Evolutionary conservation across 2,797 vertebrate genomes (phyloP), one percentile per base, ranked within the genome.

Genomic region (Eutrigla gurnardus): DNA sequence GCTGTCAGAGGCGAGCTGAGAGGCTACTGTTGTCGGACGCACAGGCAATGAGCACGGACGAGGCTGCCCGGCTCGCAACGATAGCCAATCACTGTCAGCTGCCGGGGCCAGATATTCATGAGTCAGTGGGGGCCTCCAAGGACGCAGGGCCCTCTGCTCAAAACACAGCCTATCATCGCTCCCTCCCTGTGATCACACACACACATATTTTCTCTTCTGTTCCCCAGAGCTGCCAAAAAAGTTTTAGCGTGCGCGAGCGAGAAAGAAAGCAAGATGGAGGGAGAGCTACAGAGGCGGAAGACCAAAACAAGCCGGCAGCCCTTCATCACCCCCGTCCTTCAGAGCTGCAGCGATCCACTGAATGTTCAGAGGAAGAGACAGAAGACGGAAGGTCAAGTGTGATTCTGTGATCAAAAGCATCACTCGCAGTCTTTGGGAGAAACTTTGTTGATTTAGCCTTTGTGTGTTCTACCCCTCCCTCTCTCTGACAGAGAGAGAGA

Each of bases 31-130:
- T 80, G 62, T 59, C 15, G 39, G 53, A 66, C 6, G 17, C 33
- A 8, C 9, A 1, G 63, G 71, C 70, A 55, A 75, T 54, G 72
- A 83, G 73, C 65, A 17, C 63, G 60, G 74, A 83, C 85, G 77
- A 88, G 87, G 86, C 83, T 57, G 11, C 79, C 42, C 43, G n/a
- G 32, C 59, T 71, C 14, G 3, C 58, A 73, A 70, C 91, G 80
- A 79, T 39, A 49, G 67, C 81, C 74, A 77, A 59, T 85, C 80
- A 71, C 83, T 81, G 85, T 80, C 88, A 83, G 72, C 75, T n/a
- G 63, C 74, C 0, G 47, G 70, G 25, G 74, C 70, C 78, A 74
- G 53, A 81, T 75, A 87, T 86, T 72, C 74, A 86, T 86, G 90
- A 87, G 62, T 76, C 78, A 76, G 71, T 58, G 25, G 68, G 70